These are phyloP conservation scores for Xenopus laevis DNA, from an alignment of 2,113 vertebrate species.

Conservation along the genomic window DNA sequence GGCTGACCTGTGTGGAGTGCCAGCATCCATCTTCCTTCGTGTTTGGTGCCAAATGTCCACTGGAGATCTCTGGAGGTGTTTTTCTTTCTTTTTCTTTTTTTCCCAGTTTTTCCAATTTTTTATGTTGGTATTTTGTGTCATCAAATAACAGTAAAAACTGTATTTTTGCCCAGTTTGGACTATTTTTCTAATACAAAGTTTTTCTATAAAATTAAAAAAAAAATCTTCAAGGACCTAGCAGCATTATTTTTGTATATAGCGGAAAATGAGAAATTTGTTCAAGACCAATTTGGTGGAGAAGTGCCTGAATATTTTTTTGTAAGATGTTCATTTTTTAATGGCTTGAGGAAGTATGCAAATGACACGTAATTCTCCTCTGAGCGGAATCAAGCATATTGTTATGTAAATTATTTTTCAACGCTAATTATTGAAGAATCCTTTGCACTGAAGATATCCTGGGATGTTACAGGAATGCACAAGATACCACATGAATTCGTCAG, in stretches of 20 bases:
- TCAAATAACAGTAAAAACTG: slow-evolving; percentile 58
- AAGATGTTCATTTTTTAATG: slow-evolving; percentile 38
- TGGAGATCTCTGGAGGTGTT: slow-evolving; percentile 76
- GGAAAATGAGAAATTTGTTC: slow-evolving; percentile 58
- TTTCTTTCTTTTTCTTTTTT: slow-evolving; percentile 4
- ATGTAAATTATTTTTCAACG: slow-evolving; percentile 56
- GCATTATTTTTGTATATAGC: slow-evolving; percentile 72
- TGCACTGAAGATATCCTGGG: slow-evolving; percentile 72
- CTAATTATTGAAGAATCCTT: slow-evolving; percentile 67
- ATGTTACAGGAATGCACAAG: slow-evolving; percentile 61
- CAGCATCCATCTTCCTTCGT: slow-evolving; percentile 80
- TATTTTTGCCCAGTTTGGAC: slow-evolving; percentile 72
- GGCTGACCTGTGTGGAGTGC: slow-evolving; percentile 82
- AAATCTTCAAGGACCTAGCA: slow-evolving; percentile 84
- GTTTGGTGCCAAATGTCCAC: slow-evolving; percentile 76
- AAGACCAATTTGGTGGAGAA: slow-evolving; percentile 73
- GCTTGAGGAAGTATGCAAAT: slow-evolving; percentile 69
- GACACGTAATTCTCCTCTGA: slow-evolving; percentile 75
- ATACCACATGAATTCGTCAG: slow-evolving; percentile 73
- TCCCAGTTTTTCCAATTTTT: slow-evolving; percentile 8
- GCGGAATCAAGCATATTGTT: slow-evolving; percentile 67
- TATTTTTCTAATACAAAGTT: slow-evolving; percentile 58
- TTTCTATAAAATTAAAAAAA: slow-evolving; percentile 68
- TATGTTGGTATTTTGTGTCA: slow-evolving; percentile 52
- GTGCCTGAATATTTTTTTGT: slow-evolving; percentile 68